Percentiles rank a stretch among this genome's conserved stretches.
Conservation (phyloP, 2,113 vertebrate genomes). For the Galemys pyrenaicus region DNA sequence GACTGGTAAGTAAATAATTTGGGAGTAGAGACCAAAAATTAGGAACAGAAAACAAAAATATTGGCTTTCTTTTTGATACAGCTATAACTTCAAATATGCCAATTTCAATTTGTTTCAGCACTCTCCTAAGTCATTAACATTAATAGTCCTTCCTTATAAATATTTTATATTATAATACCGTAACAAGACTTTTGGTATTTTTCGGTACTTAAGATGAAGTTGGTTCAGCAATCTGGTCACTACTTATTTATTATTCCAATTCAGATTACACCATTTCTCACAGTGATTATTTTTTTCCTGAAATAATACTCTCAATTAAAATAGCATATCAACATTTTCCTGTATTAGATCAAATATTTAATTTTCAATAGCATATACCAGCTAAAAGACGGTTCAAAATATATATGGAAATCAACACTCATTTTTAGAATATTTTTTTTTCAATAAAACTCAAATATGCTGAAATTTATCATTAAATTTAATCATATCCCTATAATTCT, state of each 20-base stretch:
- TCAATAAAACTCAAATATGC: background rate
- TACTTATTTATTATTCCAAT: conserved; percentile 54
- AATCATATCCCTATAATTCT: conserved; percentile 7
- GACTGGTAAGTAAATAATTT: background rate
- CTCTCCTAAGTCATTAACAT: background rate
- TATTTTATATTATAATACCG: background rate
- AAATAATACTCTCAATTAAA: conserved; percentile 78
- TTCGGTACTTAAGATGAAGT: background rate
- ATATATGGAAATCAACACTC: conserved; percentile 15
- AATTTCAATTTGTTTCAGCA: background rate
- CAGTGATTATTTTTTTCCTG: conserved; percentile 45
- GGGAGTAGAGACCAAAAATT: background rate
- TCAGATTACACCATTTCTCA: conserved; percentile 46
- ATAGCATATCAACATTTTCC: conserved; percentile 67
- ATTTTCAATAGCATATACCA: conserved; percentile 56
- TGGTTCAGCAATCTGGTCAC: conserved; percentile 24
- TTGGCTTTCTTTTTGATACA: background rate
- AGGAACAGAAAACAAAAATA: background rate
- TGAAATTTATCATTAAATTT: conserved; percentile 32
- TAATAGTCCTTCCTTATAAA: background rate
- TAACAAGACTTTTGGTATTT: background rate
- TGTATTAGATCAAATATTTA: conserved; percentile 45
- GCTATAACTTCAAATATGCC: background rate
- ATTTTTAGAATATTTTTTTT: conserved; percentile 49
- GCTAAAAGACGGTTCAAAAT: conserved; percentile 35